Percentiles rank a stretch among this genome's conserved stretches.
phyloP scores from a whole-genome alignment of 2,888 invertebrate genomes.

The Gastrophysa polygoni region DNA sequence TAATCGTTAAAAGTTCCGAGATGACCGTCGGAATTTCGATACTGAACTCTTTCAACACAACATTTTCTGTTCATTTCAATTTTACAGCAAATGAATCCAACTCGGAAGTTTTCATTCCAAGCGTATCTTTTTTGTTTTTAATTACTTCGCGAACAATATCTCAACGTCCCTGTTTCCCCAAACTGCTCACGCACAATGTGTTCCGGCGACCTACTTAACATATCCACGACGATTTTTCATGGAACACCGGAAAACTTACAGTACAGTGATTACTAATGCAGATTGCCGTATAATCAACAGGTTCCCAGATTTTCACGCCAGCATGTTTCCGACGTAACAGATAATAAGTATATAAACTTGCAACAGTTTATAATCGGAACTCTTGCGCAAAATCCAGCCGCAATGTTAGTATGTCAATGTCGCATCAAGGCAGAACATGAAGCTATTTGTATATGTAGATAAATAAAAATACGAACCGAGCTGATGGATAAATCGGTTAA shows the following conservation, averaged over 20 bases:
- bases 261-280: not conserved
- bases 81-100: too few species aligned
- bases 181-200: not conserved
- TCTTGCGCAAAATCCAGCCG: conserved; percentile 24
- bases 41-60: too few species aligned
- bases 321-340: too few species aligned
- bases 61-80: too few species aligned
- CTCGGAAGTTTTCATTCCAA: too few species aligned
- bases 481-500: not conserved
- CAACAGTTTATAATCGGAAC: not conserved
- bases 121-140: too few species aligned
- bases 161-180: too few species aligned
- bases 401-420: conserved; percentile 49
- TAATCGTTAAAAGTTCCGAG: too few species aligned
- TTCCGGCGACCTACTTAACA: not conserved
- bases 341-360: too few species aligned
- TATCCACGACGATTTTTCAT: not conserved
- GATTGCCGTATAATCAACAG: not conserved
- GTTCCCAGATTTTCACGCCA: not conserved
- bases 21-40: too few species aligned
- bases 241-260: not conserved
- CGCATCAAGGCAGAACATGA: conserved; percentile 36
- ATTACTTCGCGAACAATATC: too few species aligned
- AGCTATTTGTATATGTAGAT: conserved; percentile 32
- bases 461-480: conserved; percentile 12